Evolutionary conservation across 35 echinoderm and acorn worm genomes (phyloP), one percentile per base, ranked within the genome.

Genomic region (Amphiura filiformis): DNA sequence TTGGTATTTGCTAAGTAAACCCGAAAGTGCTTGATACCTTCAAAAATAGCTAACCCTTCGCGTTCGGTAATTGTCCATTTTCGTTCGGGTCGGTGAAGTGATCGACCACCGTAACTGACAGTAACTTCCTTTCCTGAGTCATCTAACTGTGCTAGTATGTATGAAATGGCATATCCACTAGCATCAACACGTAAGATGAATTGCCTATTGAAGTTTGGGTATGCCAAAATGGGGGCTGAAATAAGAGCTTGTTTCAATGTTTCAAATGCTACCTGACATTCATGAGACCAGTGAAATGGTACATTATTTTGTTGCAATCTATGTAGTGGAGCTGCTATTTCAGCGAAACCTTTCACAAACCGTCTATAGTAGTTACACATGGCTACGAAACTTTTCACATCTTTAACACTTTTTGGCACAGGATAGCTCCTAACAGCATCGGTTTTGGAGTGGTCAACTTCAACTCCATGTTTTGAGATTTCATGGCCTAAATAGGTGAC

Each of bases 401-500:
- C 87, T 49, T 87, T 86, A 36, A 28, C 80, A 49, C 33, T 64
- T 13, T 65, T 89, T 15, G 87, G 86, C 0, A 88, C 42, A 37
- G 92, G 83, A 34, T 82, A 94, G 15, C 18, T 28, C 15, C 61
- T 57, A 1, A 89, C 37, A 56, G 44, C 78, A 22, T 79, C 35
- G 32, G 82, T 89, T 86, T 94, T 90, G 22, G 52, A 35, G 0
- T 82, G 76, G 39, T 94, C 83, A 32, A 77, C 41, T 52, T 83
- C 37, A 33, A 94, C 75, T 12, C 88, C 93, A 14, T 94, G 76
- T 40, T 84, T 83, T 9, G 88, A 86, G 30, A 94, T 87, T n/a
- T 83, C 40, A 78, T 94, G 92, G 0, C 93, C 84, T 37, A 94
- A 41, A 65, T 86, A 94, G 9, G 77, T 90, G 11, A 94, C 88